These are phyloP conservation scores for Sternarchorhynchus goeldii DNA, from an alignment of 2,797 vertebrate species.

Conservation along the genomic window DNA sequence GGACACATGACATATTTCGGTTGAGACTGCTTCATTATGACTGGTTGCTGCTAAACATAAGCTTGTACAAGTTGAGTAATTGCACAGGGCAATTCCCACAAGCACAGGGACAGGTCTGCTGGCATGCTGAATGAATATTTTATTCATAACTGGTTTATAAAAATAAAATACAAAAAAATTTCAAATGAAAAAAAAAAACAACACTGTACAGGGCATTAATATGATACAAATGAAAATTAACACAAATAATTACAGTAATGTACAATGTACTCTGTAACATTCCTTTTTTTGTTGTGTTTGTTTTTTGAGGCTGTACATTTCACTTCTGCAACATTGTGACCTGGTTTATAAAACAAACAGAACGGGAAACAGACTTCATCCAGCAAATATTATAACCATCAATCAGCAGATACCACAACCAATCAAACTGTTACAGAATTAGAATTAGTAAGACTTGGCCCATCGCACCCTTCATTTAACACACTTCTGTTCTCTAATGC, in stretches of 20 bases:
- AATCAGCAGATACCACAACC: neutral
- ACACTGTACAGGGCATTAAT: constrained; percentile 98
- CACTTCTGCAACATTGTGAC: constrained; percentile 74
- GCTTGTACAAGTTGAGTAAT: neutral
- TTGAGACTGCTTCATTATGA: too few species aligned
- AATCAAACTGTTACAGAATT: constrained; percentile 14
- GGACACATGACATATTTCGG: too few species aligned
- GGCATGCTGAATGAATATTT: constrained; percentile 98
- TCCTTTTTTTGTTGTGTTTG: constrained; percentile 28
- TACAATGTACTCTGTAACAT: constrained; percentile 81
- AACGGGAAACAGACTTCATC: constrained; percentile 60
- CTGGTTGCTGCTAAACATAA: neutral
- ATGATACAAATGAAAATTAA: constrained; percentile 95
- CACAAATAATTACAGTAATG: constrained; percentile 99
- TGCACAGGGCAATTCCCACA: neutral
- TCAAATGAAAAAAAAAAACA: constrained; percentile 90
- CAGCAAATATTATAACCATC: constrained; percentile 17
- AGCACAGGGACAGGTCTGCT: constrained; percentile 61
- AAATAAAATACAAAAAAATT: constrained; percentile 99
- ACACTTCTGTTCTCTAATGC: constrained; percentile 7
- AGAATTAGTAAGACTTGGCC: constrained; percentile 13
- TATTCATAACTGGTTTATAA: constrained; percentile 99
- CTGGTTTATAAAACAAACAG: constrained; percentile 61
- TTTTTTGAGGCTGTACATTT: constrained; percentile 70
- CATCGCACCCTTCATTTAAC: constrained; percentile 28